Conservation (phyloP, 2,797 vertebrate species). For the Rhyacichthys aspro region DNA sequence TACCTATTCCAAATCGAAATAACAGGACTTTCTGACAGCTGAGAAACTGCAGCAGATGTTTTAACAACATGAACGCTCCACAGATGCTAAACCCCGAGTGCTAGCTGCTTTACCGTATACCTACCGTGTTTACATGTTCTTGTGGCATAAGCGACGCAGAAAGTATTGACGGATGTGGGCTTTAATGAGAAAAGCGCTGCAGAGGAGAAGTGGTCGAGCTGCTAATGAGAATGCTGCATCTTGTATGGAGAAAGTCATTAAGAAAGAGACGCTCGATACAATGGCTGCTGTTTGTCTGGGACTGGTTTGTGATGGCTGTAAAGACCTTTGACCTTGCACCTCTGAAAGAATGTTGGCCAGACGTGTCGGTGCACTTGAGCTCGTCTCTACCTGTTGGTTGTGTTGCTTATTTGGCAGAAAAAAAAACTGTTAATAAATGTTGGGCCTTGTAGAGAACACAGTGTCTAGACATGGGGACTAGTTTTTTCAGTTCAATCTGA, state of each 20-base stretch:
- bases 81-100: too few relatives aligned
- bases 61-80: neutral
- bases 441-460: too few relatives aligned
- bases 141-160: neutral
- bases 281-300: conserved; percentile 5
- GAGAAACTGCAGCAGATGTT: neutral
- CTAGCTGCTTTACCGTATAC: neutral
- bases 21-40: neutral
- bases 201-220: conserved; percentile 7
- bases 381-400: conserved; percentile 19
- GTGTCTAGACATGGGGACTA: too few relatives aligned
- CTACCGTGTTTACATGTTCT: neutral
- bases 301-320: conserved; percentile 9
- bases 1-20: neutral
- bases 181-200: conserved; percentile 29
- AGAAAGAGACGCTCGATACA: conserved; percentile 2
- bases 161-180: neutral
- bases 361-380: conserved; percentile 9
- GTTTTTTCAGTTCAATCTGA: too few relatives aligned
- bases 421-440: too few relatives aligned
- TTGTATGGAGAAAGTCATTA: conserved; percentile 27
- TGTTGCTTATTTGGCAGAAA: conserved; percentile 33
- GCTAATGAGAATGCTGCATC: conserved; percentile 26
- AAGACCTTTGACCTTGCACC: conserved; percentile 11
- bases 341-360: conserved; percentile 23